Conservation (phyloP, 1,140 invertebrate species). For the Orussus abietinus region DNA sequence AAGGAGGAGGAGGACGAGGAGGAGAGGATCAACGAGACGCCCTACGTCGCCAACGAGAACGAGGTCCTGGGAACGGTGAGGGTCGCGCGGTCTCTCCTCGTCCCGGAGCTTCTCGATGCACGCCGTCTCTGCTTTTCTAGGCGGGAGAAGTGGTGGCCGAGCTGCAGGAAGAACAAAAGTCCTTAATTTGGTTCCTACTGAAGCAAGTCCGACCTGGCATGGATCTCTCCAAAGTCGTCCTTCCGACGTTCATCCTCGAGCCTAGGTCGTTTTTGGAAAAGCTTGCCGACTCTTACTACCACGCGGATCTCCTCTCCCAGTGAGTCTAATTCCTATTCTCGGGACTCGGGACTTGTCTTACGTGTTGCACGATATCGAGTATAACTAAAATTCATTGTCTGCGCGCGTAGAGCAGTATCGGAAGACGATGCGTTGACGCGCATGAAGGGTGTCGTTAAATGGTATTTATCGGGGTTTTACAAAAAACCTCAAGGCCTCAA, state of each 20-base stretch:
- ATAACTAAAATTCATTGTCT: slow-evolving; percentile 13
- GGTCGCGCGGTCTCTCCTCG: too few relatives aligned
- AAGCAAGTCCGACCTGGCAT: slow-evolving; percentile 94
- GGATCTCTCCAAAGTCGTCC: slow-evolving; percentile 93
- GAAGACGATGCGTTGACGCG: slow-evolving; percentile 85
- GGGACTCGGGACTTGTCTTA: background rate
- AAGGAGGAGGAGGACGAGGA: slow-evolving; percentile 53
- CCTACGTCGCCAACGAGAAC: slow-evolving; percentile 60
- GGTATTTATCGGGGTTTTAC: slow-evolving; percentile 88
- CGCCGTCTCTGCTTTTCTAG: too few relatives aligned
- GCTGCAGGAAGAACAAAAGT: slow-evolving; percentile 92
- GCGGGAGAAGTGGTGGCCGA: slow-evolving; percentile 87
- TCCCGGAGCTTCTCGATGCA: too few relatives aligned
- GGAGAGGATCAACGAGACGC: slow-evolving; percentile 57
- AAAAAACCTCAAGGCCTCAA: slow-evolving; percentile 90
- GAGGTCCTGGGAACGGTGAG: slow-evolving; percentile 68
- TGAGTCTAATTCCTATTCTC: slow-evolving; percentile 51
- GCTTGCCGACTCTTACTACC: slow-evolving; percentile 90
- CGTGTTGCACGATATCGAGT: slow-evolving; percentile 4
- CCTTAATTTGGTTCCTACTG: slow-evolving; percentile 87
- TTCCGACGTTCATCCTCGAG: slow-evolving; percentile 87
- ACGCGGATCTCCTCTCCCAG: slow-evolving; percentile 84
- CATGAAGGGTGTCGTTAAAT: slow-evolving; percentile 84
- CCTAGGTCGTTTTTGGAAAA: slow-evolving; percentile 92
- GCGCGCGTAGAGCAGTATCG: slow-evolving; percentile 67